Evolutionary conservation across 2,888 invertebrate species (phyloP).

Genomic region (Strigamia maritima): DNA sequence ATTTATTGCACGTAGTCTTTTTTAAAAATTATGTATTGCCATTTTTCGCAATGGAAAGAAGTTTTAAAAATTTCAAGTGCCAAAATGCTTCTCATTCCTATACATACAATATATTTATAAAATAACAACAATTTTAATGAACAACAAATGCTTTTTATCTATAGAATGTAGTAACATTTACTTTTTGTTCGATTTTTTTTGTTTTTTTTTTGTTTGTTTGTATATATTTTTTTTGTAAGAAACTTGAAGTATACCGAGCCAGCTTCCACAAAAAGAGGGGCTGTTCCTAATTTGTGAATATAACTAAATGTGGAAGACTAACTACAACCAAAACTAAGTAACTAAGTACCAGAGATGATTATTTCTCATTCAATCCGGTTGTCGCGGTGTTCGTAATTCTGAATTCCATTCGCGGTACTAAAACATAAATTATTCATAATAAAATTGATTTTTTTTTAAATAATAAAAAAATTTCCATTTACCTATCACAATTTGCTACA

Average conservation of each 20-base stretch:
- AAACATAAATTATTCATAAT: background rate
- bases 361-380: constrained; percentile 10
- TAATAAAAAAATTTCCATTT: constrained; percentile 48
- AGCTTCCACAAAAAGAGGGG: constrained; percentile 8
- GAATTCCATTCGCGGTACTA: background rate
- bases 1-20: constrained; percentile 29
- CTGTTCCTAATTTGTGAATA: background rate
- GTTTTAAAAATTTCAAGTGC: background rate
- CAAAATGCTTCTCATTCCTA: background rate
- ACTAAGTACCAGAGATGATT: constrained; percentile 5
- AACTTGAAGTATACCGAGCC: constrained; percentile 10
- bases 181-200: background rate
- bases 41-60: background rate
- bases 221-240: constrained; percentile 9
- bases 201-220: background rate
- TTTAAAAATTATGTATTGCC: background rate
- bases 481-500: constrained; percentile 77
- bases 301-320: constrained; percentile 10
- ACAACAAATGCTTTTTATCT: constrained; percentile 12
- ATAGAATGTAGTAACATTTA: constrained; percentile 15
- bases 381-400: background rate
- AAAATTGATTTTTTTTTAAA: background rate
- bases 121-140: constrained; percentile 15
- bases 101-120: constrained; percentile 13
- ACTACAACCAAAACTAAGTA: constrained; percentile 14